These are phyloP conservation scores for Drosophila borealis DNA, from an alignment of 2,888 invertebrate species.

Conservation along the genomic window DNA sequence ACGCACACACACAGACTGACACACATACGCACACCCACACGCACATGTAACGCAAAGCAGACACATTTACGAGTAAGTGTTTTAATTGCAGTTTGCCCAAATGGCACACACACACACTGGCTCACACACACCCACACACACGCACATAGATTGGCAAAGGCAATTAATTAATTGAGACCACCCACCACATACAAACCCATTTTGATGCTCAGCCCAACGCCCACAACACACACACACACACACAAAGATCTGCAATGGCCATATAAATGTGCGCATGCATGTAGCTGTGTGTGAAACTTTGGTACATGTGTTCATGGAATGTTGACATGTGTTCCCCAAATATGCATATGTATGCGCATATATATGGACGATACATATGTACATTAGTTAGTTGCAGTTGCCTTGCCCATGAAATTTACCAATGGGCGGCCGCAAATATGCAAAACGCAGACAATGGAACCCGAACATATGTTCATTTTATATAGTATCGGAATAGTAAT, in stretches of 20 bases:
- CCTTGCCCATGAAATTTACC: slow-evolving; percentile 58
- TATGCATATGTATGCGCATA: slow-evolving; percentile 59
- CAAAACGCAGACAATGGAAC: slow-evolving; percentile 52
- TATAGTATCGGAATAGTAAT: slow-evolving; percentile 44
- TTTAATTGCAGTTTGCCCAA: slow-evolving; percentile 77
- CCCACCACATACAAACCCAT: slow-evolving; percentile 42
- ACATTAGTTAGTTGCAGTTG: slow-evolving; percentile 58
- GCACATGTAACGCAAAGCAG: slow-evolving; percentile 35
- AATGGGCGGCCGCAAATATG: slow-evolving; percentile 54
- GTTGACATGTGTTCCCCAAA: slow-evolving; percentile 81
- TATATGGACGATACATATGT: slow-evolving; percentile 33
- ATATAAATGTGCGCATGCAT: slow-evolving; percentile 22
- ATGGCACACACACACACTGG: slow-evolving; percentile 37
- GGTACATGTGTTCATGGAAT: slow-evolving; percentile 79
- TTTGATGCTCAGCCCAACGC: slow-evolving; percentile 33
- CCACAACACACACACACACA: slow-evolving; percentile 29
- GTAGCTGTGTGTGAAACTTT: slow-evolving; percentile 38
- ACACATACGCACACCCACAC: slow-evolving; percentile 27
- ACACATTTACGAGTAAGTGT: slow-evolving; percentile 70
- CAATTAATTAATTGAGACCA: slow-evolving; percentile 78
- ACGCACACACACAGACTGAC: slow-evolving; percentile 35
- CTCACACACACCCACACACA: slow-evolving; percentile 17
- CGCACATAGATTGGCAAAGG: slow-evolving; percentile 55
- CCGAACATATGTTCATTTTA: slow-evolving; percentile 64
- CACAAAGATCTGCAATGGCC: slow-evolving; percentile 46